Percentiles rank a stretch among this genome's conserved stretches.
phyloP scores from a whole-genome alignment of 2,797 vertebrate genomes.

The Pangasius djambal region DNA sequence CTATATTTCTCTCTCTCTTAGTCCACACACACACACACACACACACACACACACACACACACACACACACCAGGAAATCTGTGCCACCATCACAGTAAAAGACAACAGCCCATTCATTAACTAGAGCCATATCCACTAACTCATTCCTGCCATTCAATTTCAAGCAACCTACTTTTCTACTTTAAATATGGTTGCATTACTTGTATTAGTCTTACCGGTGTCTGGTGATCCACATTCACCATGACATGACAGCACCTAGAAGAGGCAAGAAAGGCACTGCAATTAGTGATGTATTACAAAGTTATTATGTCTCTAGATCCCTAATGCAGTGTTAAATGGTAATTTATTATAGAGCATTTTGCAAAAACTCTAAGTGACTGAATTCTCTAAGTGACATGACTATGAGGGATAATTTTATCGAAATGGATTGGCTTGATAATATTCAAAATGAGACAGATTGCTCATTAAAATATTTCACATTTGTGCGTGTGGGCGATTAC shows the following conservation, averaged over 20 bases:
- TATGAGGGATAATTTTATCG: slow-evolving; percentile 50
- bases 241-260: slow-evolving; percentile 14
- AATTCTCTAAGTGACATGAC: slow-evolving; percentile 40
- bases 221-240: slow-evolving; percentile 5
- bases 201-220: slow-evolving; percentile 30
- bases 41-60: no score
- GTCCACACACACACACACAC: background rate
- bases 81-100: background rate
- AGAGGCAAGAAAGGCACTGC: slow-evolving; percentile 12
- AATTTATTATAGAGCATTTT: slow-evolving; percentile 31
- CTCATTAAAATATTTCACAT: slow-evolving; percentile 84
- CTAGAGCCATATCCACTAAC: background rate
- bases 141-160: background rate
- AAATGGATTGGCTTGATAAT: slow-evolving; percentile 60
- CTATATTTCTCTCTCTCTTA: slow-evolving; percentile 2
- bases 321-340: slow-evolving; percentile 2
- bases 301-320: slow-evolving; percentile 26
- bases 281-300: slow-evolving; percentile 22
- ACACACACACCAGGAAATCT: background rate
- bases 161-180: background rate
- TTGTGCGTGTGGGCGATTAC: slow-evolving; percentile 77
- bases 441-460: slow-evolving; percentile 77
- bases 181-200: background rate
- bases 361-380: slow-evolving; percentile 42
- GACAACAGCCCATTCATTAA: background rate